These are phyloP conservation scores for Brachypterus glaber DNA, from an alignment of 2,888 invertebrate species.

Conservation along the genomic window DNA sequence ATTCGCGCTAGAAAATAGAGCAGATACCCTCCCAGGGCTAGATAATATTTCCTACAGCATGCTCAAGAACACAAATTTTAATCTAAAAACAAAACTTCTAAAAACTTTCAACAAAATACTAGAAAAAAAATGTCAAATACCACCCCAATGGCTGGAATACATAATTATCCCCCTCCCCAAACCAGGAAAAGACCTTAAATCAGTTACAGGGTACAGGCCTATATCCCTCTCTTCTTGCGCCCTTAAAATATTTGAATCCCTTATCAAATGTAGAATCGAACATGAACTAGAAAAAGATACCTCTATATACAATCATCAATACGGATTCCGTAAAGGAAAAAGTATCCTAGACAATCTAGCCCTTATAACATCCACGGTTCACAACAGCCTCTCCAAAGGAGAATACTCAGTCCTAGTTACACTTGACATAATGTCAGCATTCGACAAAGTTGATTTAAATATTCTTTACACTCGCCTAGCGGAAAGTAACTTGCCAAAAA, in stretches of 20 bases:
- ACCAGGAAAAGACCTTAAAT: conserved; percentile 4
- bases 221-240: conserved; percentile 7
- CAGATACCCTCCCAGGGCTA: conserved; percentile 5
- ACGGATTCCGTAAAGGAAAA: conserved; percentile 8
- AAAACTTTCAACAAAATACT: conserved; percentile 2
- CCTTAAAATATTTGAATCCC: conserved; percentile 6
- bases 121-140: neutral
- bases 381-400: too few species aligned
- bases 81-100: neutral
- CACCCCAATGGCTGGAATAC: conserved; percentile 1
- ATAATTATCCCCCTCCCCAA: conserved; percentile 7
- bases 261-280: conserved; percentile 6
- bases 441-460: conserved; percentile 9
- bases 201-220: conserved; percentile 5
- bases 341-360: neutral
- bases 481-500: neutral
- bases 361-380: neutral
- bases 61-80: conserved; percentile 3
- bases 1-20: too few species aligned
- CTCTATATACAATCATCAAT: conserved; percentile 1
- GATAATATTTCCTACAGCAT: conserved; percentile 7
- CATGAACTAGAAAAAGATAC: conserved; percentile 5
- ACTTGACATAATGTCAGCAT: conserved; percentile 9
- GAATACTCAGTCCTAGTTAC: conserved; percentile 3
- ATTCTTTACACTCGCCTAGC: conserved; percentile 3